Conservation (phyloP, 2,797 vertebrate species). For the Decapterus maruadsi region DNA sequence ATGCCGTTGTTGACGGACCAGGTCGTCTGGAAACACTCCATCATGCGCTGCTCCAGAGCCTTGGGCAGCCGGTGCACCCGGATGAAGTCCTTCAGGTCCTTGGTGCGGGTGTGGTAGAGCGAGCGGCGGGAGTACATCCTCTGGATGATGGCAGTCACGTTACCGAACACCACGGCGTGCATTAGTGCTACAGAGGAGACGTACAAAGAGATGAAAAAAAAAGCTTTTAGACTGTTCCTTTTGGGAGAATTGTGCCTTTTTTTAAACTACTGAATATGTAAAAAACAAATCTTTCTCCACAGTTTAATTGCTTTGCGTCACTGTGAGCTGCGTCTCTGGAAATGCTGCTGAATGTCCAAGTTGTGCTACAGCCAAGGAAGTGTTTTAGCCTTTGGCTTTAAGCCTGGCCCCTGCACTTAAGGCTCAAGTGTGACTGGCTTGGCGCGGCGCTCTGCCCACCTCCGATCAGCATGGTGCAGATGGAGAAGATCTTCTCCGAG, state of each 20-base stretch:
- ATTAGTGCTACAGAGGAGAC: slow-evolving; percentile 69
- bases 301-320: background rate
- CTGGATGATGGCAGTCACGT: slow-evolving; percentile 86
- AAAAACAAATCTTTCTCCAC: too few relatives aligned
- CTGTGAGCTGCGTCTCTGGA: too few relatives aligned
- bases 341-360: background rate
- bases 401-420: background rate
- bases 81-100: slow-evolving; percentile 84
- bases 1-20: slow-evolving; percentile 98
- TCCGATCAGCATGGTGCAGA: slow-evolving; percentile 93
- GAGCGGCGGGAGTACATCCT: slow-evolving; percentile 82
- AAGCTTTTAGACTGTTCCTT: background rate
- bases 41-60: slow-evolving; percentile 92
- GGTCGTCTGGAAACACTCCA: slow-evolving; percentile 97
- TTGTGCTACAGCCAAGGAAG: background rate
- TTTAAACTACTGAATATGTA: background rate
- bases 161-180: slow-evolving; percentile 83
- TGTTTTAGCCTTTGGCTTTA: background rate
- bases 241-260: background rate
- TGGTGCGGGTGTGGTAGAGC: slow-evolving; percentile 81
- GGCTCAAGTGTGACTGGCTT: too few relatives aligned
- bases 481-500: slow-evolving; percentile 95
- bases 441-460: slow-evolving; percentile 74
- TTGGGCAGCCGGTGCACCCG: slow-evolving; percentile 79
- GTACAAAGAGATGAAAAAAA: background rate